A percentile compares a stretch with the other conserved stretches of the same genome.
phyloP scores from a whole-genome alignment of 30 jellyfish, hydroid and myxozoan species.

The Morbakka virulenta region DNA sequence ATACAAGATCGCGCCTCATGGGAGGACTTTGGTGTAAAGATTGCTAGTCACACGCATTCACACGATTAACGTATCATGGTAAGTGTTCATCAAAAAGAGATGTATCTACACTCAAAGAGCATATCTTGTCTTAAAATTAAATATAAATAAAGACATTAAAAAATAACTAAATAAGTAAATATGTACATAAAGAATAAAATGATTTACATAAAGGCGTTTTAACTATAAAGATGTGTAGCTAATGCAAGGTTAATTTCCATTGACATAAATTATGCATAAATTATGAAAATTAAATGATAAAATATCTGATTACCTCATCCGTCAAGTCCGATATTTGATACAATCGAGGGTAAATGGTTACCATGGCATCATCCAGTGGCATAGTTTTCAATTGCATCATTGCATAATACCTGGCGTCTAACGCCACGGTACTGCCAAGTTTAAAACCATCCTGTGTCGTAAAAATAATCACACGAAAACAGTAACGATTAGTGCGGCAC shows the following conservation, averaged over 20 bases:
- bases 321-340: constrained; percentile 67
- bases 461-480: too few relatives aligned
- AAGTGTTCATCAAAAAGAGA: too few relatives aligned
- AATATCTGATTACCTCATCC: constrained; percentile 49
- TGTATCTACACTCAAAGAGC: too few relatives aligned
- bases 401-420: constrained; percentile 72
- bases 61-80: too few relatives aligned
- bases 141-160: too few relatives aligned
- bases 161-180: too few relatives aligned
- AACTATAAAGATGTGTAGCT: neutral
- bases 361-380: constrained; percentile 59
- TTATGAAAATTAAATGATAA: neutral
- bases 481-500: too few relatives aligned
- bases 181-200: neutral
- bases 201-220: neutral
- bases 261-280: neutral
- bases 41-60: too few relatives aligned
- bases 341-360: constrained; percentile 70
- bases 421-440: constrained; percentile 73
- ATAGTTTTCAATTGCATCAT: constrained; percentile 63
- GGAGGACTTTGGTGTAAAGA: too few relatives aligned
- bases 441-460: constrained; percentile 80
- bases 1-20: too few relatives aligned
- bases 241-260: neutral
- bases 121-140: too few relatives aligned